Conservation (phyloP, 1,140 invertebrate species). For the Wiebesia pumilae region DNA sequence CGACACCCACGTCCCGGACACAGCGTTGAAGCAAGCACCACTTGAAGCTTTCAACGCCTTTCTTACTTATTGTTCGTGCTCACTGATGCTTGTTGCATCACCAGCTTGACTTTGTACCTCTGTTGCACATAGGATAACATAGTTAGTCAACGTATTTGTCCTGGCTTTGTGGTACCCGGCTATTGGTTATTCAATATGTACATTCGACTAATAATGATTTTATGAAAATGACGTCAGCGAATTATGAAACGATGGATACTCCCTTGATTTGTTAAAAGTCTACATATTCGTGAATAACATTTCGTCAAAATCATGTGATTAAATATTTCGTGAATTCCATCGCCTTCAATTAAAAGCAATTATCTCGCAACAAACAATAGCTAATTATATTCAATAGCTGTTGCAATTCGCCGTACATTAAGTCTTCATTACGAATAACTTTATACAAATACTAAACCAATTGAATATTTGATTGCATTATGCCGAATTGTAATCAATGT, state of each 20-base stretch:
- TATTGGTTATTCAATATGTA: neutral
- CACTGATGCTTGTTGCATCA: neutral
- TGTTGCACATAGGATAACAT: neutral
- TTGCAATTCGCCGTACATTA: too few relatives aligned
- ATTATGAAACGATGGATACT: neutral
- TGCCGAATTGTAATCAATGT: neutral
- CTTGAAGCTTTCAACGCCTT: constrained; percentile 32
- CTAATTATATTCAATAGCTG: too few relatives aligned
- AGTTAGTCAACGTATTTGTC: neutral
- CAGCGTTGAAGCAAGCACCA: neutral
- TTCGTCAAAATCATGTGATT: neutral
- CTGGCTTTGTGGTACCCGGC: neutral
- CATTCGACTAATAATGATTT: neutral
- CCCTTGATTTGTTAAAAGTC: neutral
- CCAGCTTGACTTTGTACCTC: neutral
- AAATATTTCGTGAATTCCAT: too few relatives aligned
- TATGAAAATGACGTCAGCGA: neutral
- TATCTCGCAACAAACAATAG: too few relatives aligned
- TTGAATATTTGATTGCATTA: neutral
- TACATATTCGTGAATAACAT: neutral
- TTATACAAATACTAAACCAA: neutral
- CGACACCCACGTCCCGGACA: neutral
- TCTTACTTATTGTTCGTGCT: constrained; percentile 2
- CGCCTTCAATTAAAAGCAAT: neutral
- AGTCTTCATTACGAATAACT: neutral